Evolutionary conservation across 2,888 invertebrate species (phyloP).

Genomic region (Ornithoptera priamus): DNA sequence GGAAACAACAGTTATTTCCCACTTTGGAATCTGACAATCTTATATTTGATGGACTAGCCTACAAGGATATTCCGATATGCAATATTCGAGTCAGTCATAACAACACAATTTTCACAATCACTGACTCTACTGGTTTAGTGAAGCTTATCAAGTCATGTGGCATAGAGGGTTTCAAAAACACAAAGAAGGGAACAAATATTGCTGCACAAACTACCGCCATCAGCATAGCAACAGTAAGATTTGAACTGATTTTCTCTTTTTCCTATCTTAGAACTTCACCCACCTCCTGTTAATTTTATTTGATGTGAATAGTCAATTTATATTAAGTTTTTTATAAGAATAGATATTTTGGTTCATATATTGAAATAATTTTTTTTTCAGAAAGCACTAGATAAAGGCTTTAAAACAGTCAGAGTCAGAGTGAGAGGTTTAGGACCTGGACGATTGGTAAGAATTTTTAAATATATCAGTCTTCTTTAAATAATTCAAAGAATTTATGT

Average conservation of each 20-base stretch:
- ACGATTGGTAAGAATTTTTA: constrained; percentile 84
- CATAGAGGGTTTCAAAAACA: constrained; percentile 96
- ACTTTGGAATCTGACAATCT: constrained; percentile 84
- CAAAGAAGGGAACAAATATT: constrained; percentile 96
- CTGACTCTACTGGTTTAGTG: constrained; percentile 83
- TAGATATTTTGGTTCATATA: no score
- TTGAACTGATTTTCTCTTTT: not conserved
- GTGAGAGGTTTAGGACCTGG: constrained; percentile 94
- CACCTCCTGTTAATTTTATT: not conserved
- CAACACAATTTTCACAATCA: constrained; percentile 91
- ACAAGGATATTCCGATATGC: constrained; percentile 89
- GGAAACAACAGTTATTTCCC: constrained; percentile 86
- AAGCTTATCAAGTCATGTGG: constrained; percentile 88
- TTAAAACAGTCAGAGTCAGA: constrained; percentile 86
- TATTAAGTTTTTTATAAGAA: not conserved
- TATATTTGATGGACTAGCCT: constrained; percentile 88
- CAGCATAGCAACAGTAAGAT: constrained; percentile 84
- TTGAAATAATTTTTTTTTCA: constrained; percentile 52
- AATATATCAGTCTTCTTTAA: not conserved
- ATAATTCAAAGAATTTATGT: not conserved
- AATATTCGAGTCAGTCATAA: constrained; percentile 91
- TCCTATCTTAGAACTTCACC: not conserved
- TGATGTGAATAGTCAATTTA: constrained; percentile 12
- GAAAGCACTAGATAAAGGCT: constrained; percentile 86
- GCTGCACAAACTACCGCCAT: constrained; percentile 97